Evolutionary conservation across 2,113 vertebrate genomes (phyloP), one percentile per base, ranked within the genome.

Genomic region (Coptodon bakossiorum): DNA sequence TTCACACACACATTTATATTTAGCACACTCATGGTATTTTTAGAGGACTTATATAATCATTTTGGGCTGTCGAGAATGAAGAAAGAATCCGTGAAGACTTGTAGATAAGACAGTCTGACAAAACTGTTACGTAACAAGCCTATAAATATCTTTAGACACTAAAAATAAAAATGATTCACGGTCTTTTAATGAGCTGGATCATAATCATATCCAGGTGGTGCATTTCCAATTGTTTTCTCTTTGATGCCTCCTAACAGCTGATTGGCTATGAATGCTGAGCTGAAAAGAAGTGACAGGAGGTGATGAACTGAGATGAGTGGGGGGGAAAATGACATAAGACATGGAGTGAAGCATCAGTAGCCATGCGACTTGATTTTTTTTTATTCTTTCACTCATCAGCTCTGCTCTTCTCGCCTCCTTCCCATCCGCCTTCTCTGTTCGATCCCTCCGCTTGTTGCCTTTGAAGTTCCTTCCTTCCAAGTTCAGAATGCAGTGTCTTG

Each of bases 391-490:
- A 59, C 80, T 93, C 80, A 61, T 82, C 57, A 50, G 54, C 81
- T 86, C 61, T 22, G 38, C 61, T 38, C 27, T 4, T 27, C 40
- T 50, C 5, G 9, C 63, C 45, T 9, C 53, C 71, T 85, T 68
- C 73, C 80, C 78, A 38, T 82, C 81, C 54, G 54, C 83, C 29
- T 27, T 45, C 45, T 73, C 68, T 29, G 57, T 63, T 89, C 54
- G 17, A 89, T 88, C 81, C 84, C 84, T 84, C 81, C 9, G 38
- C 87, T 87, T 40, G 40, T 52, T 13, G n/a, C 31, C 90, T 93
- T 94, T 94, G 88, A 93, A 90, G 92, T 90, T 88, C 22, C 78
- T 89, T 81, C 82, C 81, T 68, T 91, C 83, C 73, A 85, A 85
- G 73, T 91, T 86, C 61, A 94, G 85, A 91, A 87, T 63, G 45